Base-by-base conservation (phyloP, 2,113 vertebrate genomes). In the Trochalopteron elliotii region DNA sequence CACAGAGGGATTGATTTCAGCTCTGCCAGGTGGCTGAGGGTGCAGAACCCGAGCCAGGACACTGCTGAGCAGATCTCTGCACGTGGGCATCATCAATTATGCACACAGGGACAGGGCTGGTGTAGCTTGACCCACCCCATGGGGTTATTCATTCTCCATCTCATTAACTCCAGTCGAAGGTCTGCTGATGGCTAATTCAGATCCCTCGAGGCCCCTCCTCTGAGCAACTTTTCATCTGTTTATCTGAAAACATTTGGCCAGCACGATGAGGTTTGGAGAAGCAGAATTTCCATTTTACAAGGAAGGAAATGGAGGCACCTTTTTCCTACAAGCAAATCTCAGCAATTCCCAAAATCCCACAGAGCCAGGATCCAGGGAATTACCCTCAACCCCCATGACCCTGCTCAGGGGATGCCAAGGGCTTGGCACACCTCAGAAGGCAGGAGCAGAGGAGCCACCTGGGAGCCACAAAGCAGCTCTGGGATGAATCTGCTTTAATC, bases 1-100 rank as follows among this genome's bases (percentile, higher is more conserved):
- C 96, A 67, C 0, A 0, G 88, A 72, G 90, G 96, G 94, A 96
- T 97, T 77, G 86, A 91, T 98, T 98, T 97, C 96, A 95, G 31
- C 22, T 12, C 3, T 10, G 63, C 83, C 87, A 96, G 87, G 83
- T 95, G 94, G 67, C 70, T 31, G 25, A 45, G 94, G 21, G 5
- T 11, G 95, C 77, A 57, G 86, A 81, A 78, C 89, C 78, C 3
- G 0, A 76, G 88, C 53, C 71, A 90, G 88, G 83, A 65, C 55
- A 5, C 68, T 19, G 47, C 27, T 1, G 7, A 86, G 89, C 6
- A 1, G 27, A 40, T 84, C 87, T 55, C 83, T 82, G 68, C 40
- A 64, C n/a, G 25, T 17, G 52, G 33, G 12, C 35, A 68, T 27
- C 70, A 86, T 97, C 87, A 94, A 96, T 97, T 91, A 96, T 96